A percentile compares a stretch with the other conserved stretches of the same genome.
Conservation (phyloP, 2,888 invertebrate species). For the Cyaniris semiargus region DNA sequence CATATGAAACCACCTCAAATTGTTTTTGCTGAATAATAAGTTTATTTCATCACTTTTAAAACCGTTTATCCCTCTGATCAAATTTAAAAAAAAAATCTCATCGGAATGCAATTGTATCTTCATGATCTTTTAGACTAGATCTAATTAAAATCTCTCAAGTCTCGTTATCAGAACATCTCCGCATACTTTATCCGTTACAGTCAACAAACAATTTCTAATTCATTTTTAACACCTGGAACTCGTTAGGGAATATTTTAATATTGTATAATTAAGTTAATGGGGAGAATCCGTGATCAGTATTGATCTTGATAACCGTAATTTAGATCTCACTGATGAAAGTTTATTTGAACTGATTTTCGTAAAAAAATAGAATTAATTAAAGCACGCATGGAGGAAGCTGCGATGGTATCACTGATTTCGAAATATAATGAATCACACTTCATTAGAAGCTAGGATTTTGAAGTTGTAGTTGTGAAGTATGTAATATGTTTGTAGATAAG, state of each 20-base stretch:
- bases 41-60: too few species aligned
- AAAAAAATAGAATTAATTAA: not conserved
- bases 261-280: conserved; percentile 26
- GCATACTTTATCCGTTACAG: not conserved
- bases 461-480: not conserved
- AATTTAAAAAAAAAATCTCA: not conserved
- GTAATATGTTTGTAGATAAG: not conserved
- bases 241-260: conserved; percentile 1
- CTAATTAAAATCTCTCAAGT: not conserved
- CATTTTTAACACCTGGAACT: conserved; percentile 20
- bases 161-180: not conserved
- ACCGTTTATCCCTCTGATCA: too few species aligned
- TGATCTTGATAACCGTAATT: conserved; percentile 13
- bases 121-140: not conserved
- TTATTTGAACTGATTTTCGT: conserved; percentile 12
- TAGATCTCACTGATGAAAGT: conserved; percentile 17
- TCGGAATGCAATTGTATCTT: not conserved
- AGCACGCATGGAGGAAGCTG: not conserved
- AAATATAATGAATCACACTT: not conserved
- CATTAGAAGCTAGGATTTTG: not conserved
- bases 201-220: conserved; percentile 21
- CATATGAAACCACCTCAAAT: too few species aligned
- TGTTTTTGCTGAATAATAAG: too few species aligned
- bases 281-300: not conserved
- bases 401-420: not conserved